These are phyloP conservation scores for Brachionus plicatilis DNA, from an alignment of 1,140 invertebrate species.

Conservation along the genomic window DNA sequence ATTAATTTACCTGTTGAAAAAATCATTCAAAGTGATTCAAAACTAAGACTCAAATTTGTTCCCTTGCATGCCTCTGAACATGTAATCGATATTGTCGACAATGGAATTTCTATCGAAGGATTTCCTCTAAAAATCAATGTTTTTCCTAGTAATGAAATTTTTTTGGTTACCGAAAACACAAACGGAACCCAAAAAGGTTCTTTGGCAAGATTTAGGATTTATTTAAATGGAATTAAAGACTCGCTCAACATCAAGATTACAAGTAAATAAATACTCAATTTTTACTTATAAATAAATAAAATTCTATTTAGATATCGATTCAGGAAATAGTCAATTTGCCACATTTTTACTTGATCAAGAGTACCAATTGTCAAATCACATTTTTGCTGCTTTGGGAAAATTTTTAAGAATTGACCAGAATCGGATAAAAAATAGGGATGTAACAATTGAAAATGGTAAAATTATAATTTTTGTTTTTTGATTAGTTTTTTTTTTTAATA, in stretches of 20 bases:
- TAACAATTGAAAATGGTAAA: constrained; percentile 4
- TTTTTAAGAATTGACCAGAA: not conserved
- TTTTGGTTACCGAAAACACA: constrained; percentile 4
- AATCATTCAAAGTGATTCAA: constrained; percentile 15
- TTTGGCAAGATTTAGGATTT: constrained; percentile 1
- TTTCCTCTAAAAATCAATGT: constrained; percentile 5
- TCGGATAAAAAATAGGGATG: not conserved
- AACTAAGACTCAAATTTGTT: not conserved
- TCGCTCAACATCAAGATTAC: constrained; percentile 5
- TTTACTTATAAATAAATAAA: not conserved
- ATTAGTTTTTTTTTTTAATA: not conserved
- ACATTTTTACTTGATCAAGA: not conserved
- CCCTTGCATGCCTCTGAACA: not conserved
- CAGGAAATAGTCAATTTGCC: not conserved
- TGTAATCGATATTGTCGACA: not conserved
- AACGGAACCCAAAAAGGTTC: not conserved
- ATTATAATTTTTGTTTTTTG: not conserved
- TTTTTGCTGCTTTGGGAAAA: constrained; percentile 15
- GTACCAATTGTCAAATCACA: not conserved
- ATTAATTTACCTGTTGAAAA: constrained; percentile 25
- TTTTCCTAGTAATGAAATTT: constrained; percentile 7
- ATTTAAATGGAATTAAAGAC: constrained; percentile 22
- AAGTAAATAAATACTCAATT: not conserved
- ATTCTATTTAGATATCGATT: not conserved
- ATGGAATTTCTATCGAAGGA: constrained; percentile 1